phyloP scores from a whole-genome alignment of 2,113 vertebrate genomes.

The Pachycephala philippinensis region DNA sequence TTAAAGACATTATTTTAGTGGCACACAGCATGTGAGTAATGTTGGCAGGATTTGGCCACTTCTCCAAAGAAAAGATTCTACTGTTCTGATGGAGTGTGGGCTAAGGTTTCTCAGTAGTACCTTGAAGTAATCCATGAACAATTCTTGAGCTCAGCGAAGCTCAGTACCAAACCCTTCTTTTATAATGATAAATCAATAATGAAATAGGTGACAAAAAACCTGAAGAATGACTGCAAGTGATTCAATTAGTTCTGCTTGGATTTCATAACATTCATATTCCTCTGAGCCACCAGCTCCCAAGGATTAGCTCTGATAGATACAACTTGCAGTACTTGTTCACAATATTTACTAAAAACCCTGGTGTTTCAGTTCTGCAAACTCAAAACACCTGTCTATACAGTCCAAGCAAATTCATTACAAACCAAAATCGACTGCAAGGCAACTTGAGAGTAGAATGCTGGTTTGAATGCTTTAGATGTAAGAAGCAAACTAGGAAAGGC shows the following conservation, averaged over 20 bases:
- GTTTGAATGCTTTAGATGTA: not conserved
- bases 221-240: not conserved
- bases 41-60: not conserved
- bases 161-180: not conserved
- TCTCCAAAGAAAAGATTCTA: not conserved
- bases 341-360: not conserved
- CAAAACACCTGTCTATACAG: not conserved
- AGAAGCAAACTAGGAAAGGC: not conserved
- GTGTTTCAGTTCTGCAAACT: not conserved
- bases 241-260: not conserved
- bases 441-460: not conserved
- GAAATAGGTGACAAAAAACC: not conserved
- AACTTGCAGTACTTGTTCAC: not conserved
- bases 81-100: not conserved
- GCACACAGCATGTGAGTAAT: not conserved
- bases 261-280: not conserved
- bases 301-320: not conserved
- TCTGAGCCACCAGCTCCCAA: not conserved
- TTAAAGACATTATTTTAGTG: not conserved
- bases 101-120: not conserved
- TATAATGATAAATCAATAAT: not conserved
- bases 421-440: not conserved
- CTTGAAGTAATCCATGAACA: not conserved
- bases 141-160: not conserved
- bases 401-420: not conserved